phyloP scores from a whole-genome alignment of 30 jellyfish, hydroid and myxozoan species.

The Aurelia sp. region DNA sequence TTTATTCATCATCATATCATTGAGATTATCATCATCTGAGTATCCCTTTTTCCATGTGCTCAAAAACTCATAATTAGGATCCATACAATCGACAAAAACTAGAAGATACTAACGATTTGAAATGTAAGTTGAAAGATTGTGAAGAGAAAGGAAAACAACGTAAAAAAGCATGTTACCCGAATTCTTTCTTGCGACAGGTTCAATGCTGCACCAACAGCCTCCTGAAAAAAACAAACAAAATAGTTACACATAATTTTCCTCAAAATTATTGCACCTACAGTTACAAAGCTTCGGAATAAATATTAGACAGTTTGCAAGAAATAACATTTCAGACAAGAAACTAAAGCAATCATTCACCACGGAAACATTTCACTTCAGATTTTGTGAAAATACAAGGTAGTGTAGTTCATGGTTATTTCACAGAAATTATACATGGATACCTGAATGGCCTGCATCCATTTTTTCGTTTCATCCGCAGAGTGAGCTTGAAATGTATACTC shows the following conservation, averaged over 20 bases:
- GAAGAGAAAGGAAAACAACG: not conserved
- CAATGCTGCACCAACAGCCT: constrained; percentile 63
- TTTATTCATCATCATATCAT: no score
- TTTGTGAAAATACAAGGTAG: no score
- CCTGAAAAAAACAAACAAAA: constrained; percentile 2
- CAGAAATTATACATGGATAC: not conserved
- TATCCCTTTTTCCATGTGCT: no score
- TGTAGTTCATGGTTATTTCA: not conserved
- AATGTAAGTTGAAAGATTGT: not conserved
- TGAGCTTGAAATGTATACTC: constrained; percentile 92
- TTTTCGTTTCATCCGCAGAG: constrained; percentile 72
- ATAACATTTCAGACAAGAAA: no score
- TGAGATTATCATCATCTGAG: no score
- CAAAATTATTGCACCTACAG: no score
- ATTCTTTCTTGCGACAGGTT: constrained; percentile 72
- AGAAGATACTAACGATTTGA: not conserved
- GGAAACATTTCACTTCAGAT: no score
- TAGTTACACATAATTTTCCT: not conserved
- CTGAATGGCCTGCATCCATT: constrained; percentile 98
- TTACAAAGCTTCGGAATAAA: no score
- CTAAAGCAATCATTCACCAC: no score
- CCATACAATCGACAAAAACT: no score
- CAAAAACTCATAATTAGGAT: no score
- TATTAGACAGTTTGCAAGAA: no score
- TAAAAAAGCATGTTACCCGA: constrained; percentile 48